These are phyloP conservation scores for Anneissia japonica DNA, from an alignment of 35 echinoderm and acorn worm species.

Conservation along the genomic window DNA sequence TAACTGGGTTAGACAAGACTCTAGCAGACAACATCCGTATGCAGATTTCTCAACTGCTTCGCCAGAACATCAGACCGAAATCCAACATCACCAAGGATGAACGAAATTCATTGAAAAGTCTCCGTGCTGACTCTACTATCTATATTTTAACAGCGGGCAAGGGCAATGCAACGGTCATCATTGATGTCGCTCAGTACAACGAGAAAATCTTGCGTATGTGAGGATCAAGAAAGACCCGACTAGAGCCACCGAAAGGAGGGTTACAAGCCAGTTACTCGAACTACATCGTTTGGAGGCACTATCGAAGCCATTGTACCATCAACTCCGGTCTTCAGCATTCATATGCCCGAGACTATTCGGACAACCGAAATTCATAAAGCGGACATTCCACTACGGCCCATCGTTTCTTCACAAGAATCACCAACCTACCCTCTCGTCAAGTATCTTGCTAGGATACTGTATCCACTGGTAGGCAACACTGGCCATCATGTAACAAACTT, in stretches of 20 bases:
- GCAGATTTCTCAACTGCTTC: background rate
- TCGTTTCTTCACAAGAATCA: background rate
- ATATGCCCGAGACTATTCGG: constrained; percentile 25
- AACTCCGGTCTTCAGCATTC: background rate
- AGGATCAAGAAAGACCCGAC: background rate
- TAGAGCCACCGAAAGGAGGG: background rate
- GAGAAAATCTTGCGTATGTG: background rate
- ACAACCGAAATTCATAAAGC: constrained; percentile 45
- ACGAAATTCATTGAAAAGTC: background rate
- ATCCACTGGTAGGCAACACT: constrained; percentile 31
- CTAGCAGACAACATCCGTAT: background rate
- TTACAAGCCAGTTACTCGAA: background rate
- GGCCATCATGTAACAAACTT: constrained; percentile 20
- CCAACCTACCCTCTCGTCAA: constrained; percentile 14
- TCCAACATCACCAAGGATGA: constrained; percentile 14
- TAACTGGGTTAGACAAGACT: background rate
- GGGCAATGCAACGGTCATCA: background rate
- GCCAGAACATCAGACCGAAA: background rate
- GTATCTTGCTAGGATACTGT: constrained; percentile 17
- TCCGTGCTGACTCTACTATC: background rate
- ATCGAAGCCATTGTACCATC: constrained; percentile 2
- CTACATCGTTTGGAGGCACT: background rate
- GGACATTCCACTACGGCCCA: constrained; percentile 9
- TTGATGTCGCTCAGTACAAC: background rate
- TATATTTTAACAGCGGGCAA: constrained; percentile 4